Conservation (phyloP, 1,140 invertebrate species). For the Macrobrachium rosenbergii region DNA sequence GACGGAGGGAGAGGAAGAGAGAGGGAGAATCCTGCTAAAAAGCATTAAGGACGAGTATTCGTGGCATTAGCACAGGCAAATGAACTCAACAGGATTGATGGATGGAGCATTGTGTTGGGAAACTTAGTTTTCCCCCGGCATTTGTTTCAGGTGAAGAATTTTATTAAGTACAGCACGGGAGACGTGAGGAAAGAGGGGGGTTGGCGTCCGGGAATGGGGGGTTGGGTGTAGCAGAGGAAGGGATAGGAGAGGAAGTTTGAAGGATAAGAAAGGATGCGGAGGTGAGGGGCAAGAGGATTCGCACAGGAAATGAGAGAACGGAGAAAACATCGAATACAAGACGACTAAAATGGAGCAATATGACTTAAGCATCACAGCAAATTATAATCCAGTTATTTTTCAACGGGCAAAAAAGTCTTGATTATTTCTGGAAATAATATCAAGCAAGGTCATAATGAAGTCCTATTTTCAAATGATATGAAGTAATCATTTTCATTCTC, state of each 20-base stretch:
- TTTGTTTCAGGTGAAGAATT: constrained; percentile 45
- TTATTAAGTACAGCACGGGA: constrained; percentile 28
- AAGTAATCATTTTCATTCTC: too few relatives aligned
- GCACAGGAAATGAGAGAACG: background rate
- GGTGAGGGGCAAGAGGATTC: background rate
- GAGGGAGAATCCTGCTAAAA: background rate
- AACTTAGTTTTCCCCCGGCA: background rate
- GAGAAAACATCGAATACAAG: background rate
- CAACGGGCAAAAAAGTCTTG: too few relatives aligned
- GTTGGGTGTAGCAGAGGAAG: too few relatives aligned
- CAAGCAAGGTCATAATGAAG: too few relatives aligned
- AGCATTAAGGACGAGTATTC: constrained; percentile 17
- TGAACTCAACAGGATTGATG: background rate
- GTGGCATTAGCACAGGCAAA: background rate
- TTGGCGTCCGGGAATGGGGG: background rate
- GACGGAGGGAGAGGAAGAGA: background rate
- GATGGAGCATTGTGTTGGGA: background rate
- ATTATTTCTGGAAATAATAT: too few relatives aligned
- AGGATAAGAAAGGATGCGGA: background rate
- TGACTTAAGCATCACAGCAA: background rate
- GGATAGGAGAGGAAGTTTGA: background rate
- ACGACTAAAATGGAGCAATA: background rate
- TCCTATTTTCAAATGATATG: too few relatives aligned
- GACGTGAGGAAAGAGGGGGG: background rate
- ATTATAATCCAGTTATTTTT: too few relatives aligned